phyloP scores from a whole-genome alignment of 2,797 vertebrate species.

The Cryptoblepharus egeriae region DNA sequence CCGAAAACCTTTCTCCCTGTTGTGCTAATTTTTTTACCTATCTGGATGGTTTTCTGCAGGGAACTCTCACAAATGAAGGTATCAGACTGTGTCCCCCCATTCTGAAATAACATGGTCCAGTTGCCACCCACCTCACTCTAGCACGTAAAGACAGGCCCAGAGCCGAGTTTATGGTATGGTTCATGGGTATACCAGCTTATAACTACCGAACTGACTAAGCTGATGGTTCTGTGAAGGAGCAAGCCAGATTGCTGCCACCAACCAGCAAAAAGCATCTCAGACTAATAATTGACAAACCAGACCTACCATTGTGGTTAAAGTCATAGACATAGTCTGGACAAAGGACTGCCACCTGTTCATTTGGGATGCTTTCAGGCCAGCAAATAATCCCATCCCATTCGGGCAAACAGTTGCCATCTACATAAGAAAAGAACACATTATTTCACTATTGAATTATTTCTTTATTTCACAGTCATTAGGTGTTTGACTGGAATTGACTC shows the following conservation, averaged over 20 bases:
- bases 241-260: not conserved
- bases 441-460: not conserved
- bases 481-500: no score
- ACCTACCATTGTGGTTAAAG: slow-evolving; percentile 89
- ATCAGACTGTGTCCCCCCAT: no score
- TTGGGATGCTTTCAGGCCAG: slow-evolving; percentile 83
- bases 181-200: not conserved
- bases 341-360: slow-evolving; percentile 81
- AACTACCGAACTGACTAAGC: not conserved
- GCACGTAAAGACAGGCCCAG: not conserved
- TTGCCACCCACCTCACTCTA: no score
- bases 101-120: no score
- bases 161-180: not conserved
- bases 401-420: slow-evolving; percentile 82
- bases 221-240: not conserved
- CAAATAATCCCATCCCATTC: slow-evolving; percentile 94
- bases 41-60: no score
- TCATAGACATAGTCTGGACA: slow-evolving; percentile 92
- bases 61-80: no score
- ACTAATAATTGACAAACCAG: no score
- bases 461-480: no score
- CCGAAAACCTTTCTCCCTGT: no score
- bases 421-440: slow-evolving; percentile 28
- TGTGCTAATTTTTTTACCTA: no score
- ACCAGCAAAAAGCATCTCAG: not conserved